These are phyloP conservation scores for Camelus bactrianus DNA, from an alignment of 2,113 vertebrate genomes.

Conservation along the genomic window DNA sequence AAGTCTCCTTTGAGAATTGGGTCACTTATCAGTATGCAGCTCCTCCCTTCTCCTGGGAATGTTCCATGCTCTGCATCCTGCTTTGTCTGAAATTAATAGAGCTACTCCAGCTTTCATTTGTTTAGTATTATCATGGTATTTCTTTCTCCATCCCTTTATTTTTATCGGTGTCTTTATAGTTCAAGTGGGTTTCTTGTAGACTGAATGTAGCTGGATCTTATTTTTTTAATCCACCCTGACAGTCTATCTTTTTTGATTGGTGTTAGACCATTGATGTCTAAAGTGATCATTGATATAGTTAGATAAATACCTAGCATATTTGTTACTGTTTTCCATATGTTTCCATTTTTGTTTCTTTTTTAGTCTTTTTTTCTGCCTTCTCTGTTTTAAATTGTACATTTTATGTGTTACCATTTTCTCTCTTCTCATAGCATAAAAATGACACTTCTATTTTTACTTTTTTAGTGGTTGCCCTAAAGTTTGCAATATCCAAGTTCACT, in stretches of 20 bases:
- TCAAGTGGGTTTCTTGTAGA: background rate
- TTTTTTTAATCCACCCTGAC: background rate
- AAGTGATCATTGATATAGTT: background rate
- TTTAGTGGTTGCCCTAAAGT: background rate
- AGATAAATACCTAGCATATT: background rate
- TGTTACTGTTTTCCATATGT: background rate
- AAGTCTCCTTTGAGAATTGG: background rate
- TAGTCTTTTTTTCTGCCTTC: background rate
- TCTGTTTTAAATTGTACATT: background rate
- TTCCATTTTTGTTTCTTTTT: background rate
- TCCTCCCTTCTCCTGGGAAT: background rate
- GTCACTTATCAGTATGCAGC: background rate
- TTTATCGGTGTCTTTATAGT: background rate
- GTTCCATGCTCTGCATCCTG: background rate
- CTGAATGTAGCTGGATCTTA: background rate
- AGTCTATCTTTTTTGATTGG: background rate
- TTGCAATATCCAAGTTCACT: background rate
- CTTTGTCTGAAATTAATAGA: background rate
- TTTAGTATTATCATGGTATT: background rate
- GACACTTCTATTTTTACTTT: background rate
- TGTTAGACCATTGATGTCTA: background rate
- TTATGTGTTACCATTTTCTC: background rate
- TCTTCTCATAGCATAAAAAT: background rate
- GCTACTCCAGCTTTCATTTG: background rate
- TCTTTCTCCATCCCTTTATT: background rate